Evolutionary conservation across 2,797 vertebrate species (phyloP).

Genomic region (Dallia pectoralis): DNA sequence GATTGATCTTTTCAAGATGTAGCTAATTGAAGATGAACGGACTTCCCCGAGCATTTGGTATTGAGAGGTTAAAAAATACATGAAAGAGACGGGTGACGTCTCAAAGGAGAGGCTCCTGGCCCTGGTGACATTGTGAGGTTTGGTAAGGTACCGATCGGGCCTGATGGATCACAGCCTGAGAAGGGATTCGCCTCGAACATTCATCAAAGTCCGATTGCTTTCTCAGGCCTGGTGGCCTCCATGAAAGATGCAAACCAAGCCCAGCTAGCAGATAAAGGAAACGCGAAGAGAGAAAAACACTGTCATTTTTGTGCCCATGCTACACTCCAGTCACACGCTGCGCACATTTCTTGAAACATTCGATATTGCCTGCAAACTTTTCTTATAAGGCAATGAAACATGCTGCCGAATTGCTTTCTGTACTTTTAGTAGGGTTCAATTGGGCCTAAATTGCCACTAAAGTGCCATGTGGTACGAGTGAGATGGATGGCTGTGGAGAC

Average conservation of each 20-base stretch:
- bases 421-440: constrained; percentile 61
- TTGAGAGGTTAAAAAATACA: constrained; percentile 8
- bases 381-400: constrained; percentile 54
- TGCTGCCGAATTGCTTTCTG: constrained; percentile 61
- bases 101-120: constrained; percentile 32
- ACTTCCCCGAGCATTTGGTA: constrained; percentile 32
- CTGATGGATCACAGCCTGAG: constrained; percentile 61
- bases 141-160: constrained; percentile 38
- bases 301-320: constrained; percentile 42
- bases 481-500: constrained; percentile 57
- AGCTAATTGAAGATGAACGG: constrained; percentile 49
- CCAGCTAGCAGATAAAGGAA: constrained; percentile 34
- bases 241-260: constrained; percentile 62
- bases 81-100: constrained; percentile 9
- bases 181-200: constrained; percentile 51
- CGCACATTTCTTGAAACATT: constrained; percentile 52
- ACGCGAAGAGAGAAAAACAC: constrained; percentile 40
- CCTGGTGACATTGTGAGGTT: constrained; percentile 33
- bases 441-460: constrained; percentile 68
- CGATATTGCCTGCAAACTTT: constrained; percentile 36
- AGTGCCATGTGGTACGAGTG: constrained; percentile 58
- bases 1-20: constrained; percentile 38
- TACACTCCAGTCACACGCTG: constrained; percentile 37
- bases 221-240: constrained; percentile 47
- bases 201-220: constrained; percentile 64